Percentiles rank a stretch among this genome's conserved stretches.
These are phyloP conservation scores for Pomacea maculata DNA, from an alignment of 1,140 invertebrate genomes.

Conservation along the genomic window DNA sequence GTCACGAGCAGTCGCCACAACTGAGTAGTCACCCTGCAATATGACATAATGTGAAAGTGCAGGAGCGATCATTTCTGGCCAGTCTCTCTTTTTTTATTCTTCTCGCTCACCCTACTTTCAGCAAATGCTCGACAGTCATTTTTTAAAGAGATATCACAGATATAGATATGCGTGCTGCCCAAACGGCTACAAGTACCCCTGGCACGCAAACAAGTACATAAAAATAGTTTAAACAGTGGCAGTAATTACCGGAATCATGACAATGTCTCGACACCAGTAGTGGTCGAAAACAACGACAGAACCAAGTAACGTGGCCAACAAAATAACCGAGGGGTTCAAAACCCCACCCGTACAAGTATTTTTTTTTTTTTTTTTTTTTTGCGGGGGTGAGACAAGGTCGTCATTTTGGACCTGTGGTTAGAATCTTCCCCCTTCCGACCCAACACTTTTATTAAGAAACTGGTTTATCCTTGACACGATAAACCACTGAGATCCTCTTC, in stretches of 20 bases:
- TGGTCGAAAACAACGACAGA: too few relatives aligned
- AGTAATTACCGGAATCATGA: too few relatives aligned
- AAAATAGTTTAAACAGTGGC: too few relatives aligned
- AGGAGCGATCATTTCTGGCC: background rate
- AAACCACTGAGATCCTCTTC: background rate
- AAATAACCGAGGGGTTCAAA: too few relatives aligned
- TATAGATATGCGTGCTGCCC: background rate
- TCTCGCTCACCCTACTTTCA: background rate
- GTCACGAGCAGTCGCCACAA: constrained; percentile 18
- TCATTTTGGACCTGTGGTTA: too few relatives aligned
- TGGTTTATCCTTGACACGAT: background rate
- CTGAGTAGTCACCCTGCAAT: constrained; percentile 34
- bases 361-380: background rate
- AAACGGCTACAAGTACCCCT: too few relatives aligned
- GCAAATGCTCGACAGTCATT: background rate
- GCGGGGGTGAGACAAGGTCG: too few relatives aligned
- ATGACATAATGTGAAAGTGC: background rate
- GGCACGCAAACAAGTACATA: too few relatives aligned
- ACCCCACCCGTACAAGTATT: background rate
- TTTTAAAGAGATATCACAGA: background rate
- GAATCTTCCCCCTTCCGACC: too few relatives aligned
- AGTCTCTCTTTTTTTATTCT: background rate
- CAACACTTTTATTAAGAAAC: background rate
- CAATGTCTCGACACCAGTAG: too few relatives aligned
- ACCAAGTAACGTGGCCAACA: too few relatives aligned